Conservation (phyloP, 2,888 invertebrate genomes). For the Crossocerus cetratus region DNA sequence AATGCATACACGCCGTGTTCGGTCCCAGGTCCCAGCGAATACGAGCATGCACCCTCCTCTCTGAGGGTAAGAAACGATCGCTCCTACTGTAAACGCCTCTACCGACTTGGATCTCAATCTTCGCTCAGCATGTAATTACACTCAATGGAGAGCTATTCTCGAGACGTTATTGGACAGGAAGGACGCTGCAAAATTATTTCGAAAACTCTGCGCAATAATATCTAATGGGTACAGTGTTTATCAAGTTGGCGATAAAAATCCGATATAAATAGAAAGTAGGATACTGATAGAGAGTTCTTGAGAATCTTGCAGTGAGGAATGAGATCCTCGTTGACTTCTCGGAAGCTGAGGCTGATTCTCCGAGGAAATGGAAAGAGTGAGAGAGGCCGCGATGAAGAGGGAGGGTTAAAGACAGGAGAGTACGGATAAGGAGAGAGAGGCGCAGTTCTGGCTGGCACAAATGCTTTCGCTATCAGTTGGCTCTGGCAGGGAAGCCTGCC, state of each 20-base stretch:
- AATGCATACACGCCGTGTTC: slow-evolving; percentile 64
- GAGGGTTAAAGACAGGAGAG: slow-evolving; percentile 8
- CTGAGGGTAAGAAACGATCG: slow-evolving; percentile 22
- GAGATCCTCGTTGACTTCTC: no score
- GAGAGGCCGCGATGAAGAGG: slow-evolving; percentile 16
- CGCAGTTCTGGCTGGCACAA: slow-evolving; percentile 59
- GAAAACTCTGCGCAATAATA: no score
- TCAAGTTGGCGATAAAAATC: no score
- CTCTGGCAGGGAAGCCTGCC: slow-evolving; percentile 74
- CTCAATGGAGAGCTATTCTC: slow-evolving; percentile 42
- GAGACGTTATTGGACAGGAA: neutral
- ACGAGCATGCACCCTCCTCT: slow-evolving; percentile 24
- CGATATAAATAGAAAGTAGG: no score
- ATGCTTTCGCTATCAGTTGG: slow-evolving; percentile 75
- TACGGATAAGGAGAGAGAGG: slow-evolving; percentile 12
- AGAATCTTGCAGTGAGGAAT: no score
- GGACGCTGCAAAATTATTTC: slow-evolving; percentile 23
- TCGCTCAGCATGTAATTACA: slow-evolving; percentile 50
- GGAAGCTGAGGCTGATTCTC: no score
- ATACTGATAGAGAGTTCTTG: no score
- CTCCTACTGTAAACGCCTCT: slow-evolving; percentile 40
- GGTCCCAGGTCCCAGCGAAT: neutral
- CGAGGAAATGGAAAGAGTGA: slow-evolving; percentile 1
- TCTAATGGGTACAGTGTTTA: no score
- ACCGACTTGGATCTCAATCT: slow-evolving; percentile 45